These are phyloP conservation scores for Rotaria socialis DNA, from an alignment of 2,888 invertebrate species.

Conservation along the genomic window DNA sequence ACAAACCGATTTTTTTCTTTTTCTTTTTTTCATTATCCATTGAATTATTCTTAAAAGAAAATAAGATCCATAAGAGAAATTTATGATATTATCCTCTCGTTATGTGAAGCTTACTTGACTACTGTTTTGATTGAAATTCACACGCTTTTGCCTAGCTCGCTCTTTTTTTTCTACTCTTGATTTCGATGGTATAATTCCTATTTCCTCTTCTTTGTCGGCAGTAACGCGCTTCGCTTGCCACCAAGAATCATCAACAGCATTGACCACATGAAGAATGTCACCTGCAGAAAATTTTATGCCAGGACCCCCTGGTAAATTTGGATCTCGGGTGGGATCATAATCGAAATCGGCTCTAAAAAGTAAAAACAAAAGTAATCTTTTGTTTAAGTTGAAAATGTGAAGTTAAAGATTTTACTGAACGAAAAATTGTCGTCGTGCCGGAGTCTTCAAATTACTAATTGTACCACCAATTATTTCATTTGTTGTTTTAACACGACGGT, in stretches of 20 bases:
- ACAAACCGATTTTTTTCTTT: slow-evolving; percentile 82
- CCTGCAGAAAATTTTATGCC: slow-evolving; percentile 92
- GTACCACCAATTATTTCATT: slow-evolving; percentile 55
- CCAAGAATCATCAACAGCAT: slow-evolving; percentile 99
- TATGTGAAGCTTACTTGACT: neutral
- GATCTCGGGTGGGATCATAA: slow-evolving; percentile 95
- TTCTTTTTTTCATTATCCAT: slow-evolving; percentile 49
- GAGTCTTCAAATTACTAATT: neutral
- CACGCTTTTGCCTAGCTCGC: slow-evolving; percentile 87
- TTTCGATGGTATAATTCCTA: slow-evolving; percentile 94
- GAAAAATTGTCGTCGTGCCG: neutral
- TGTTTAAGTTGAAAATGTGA: neutral
- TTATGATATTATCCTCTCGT: neutral
- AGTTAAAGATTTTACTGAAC: neutral
- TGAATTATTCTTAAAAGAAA: neutral
- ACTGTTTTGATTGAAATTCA: slow-evolving; percentile 74
- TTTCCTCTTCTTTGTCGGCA: slow-evolving; percentile 34
- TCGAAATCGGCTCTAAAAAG: slow-evolving; percentile 79
- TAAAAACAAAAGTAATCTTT: neutral
- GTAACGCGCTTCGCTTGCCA: slow-evolving; percentile 75
- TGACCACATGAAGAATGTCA: slow-evolving; percentile 95
- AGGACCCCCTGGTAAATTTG: slow-evolving; percentile 81
- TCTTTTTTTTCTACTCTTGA: slow-evolving; percentile 80
- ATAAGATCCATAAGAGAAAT: too few relatives aligned
- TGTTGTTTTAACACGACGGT: slow-evolving; percentile 82